Evolutionary conservation across 53 echinoderm and acorn worm species (phyloP), one percentile per base, ranked within the genome.

Genomic region (Astropecten irregularis): DNA sequence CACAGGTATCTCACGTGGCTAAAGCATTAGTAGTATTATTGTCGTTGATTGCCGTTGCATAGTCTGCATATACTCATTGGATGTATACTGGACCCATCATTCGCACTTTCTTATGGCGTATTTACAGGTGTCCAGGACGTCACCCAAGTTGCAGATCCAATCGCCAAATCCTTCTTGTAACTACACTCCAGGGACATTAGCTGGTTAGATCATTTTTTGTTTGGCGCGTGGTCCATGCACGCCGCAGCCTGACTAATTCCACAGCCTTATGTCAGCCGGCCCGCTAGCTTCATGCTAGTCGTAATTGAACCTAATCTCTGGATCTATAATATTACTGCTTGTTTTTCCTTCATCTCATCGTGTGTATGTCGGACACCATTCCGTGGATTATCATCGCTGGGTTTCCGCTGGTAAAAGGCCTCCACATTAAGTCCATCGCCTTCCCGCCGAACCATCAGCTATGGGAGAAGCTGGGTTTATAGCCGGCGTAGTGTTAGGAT

Each of bases 381-480:
- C 27, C 27, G 74, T 74, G 74, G 74, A 74, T 74, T 74, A 74
- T n/a, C 19, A 35, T 57, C 36, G 10, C 36, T 55, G 74, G 36
- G 57, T 58, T 27, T 74, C n/a, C n/a, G n/a, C n/a, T n/a, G n/a
- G n/a, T n/a, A n/a, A n/a, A n/a, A n/a, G n/a, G n/a, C n/a, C n/a
- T n/a, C n/a, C n/a, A n/a, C n/a, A n/a, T n/a, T n/a, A n/a, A n/a
- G n/a, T n/a, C n/a, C n/a, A n/a, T n/a, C n/a, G n/a, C n/a, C n/a
- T n/a, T n/a, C n/a, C n/a, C n/a, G n/a, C n/a, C n/a, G n/a, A 84
- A 48, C 55, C 46, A 33, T 23, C 56, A 36, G 84, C 36, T 55
- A 84, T 84, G 83, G 83, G 83, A 20, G 65, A 83, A 56, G 76
- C 83, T 64, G 89, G 89, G 22, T 74, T 89, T 39, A 57, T 89